Conservation (phyloP, 2,888 invertebrate genomes). For the Cinara cedri region DNA sequence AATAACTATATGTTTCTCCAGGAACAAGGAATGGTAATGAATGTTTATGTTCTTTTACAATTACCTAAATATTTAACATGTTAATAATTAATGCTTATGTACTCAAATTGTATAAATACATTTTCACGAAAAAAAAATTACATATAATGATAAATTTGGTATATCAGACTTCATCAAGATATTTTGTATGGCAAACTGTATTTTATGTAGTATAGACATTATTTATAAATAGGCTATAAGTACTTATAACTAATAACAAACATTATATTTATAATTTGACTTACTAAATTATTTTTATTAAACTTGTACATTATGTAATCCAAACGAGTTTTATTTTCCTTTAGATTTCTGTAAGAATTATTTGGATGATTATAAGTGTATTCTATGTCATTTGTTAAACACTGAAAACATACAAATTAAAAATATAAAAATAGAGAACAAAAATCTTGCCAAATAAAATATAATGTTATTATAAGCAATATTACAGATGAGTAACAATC, state of each 20-base stretch:
- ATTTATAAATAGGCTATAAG: not conserved
- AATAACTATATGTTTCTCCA: slow-evolving; percentile 76
- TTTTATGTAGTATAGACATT: not conserved
- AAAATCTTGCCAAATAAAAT: no score
- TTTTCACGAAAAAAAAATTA: no score
- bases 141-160: no score
- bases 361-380: slow-evolving; percentile 79
- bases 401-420: slow-evolving; percentile 36
- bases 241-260: not conserved
- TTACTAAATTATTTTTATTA: slow-evolving; percentile 61
- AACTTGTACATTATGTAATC: slow-evolving; percentile 84
- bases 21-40: slow-evolving; percentile 79
- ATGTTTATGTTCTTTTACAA: slow-evolving; percentile 66
- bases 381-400: slow-evolving; percentile 63
- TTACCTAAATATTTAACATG: slow-evolving; percentile 64
- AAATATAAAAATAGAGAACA: no score
- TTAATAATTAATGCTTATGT: no score
- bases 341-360: slow-evolving; percentile 80
- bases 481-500: slow-evolving; percentile 55
- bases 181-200: not conserved
- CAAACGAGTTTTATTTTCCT: slow-evolving; percentile 78
- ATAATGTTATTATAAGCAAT: not conserved
- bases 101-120: no score
- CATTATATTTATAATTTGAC: not conserved
- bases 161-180: no score